Evolutionary conservation across 1,140 invertebrate species (phyloP), one percentile per base, ranked within the genome.

Genomic region (Drosophila burlai): DNA sequence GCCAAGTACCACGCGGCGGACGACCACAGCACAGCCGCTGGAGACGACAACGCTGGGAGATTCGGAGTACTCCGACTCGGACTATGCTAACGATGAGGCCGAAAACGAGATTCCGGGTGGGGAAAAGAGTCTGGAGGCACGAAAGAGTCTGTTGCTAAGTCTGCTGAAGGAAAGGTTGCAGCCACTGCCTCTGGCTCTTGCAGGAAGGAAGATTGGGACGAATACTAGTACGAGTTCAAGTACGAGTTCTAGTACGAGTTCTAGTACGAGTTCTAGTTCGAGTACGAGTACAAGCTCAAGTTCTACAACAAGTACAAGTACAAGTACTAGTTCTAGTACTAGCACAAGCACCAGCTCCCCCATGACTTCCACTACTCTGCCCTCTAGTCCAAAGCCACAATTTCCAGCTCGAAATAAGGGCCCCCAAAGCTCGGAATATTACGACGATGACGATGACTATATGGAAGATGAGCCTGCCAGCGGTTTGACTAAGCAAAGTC

Each of bases 51-150:
- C 58, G n/a, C 11, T 29, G 26, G 36, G 26, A 1, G 62, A 81
- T 6, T 45, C 34, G 9, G 81, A 87, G 31, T 81, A 81, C 24
- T 76, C 63, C 50, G 76, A 77, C 26, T 73, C 64, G 3, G 84
- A 87, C 26, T 87, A 87, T 63, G 62, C 49, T 13, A 89, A 89
- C 13, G 85, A 89, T 57, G 83, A 86, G 54, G 42, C 47, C 0
- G 74, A 63, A 8, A 68, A 61, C 9, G 68, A 87, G 49, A 40
- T 62, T 10, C 29, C 66, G 2, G 55, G 9, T 0, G 54, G 36
- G 4, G n/a, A 11, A 0, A 49, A 31, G 4, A 72, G 64, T 24
- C 29, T 84, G 10, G 73, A 55, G 10, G 62, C 55, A 2, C 64
- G 80, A 10, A 80, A 68, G 24, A 54, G 24, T 16, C 26, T 80